These are phyloP conservation scores for Graptemys geographica DNA, from an alignment of 2,797 vertebrate species.

Conservation along the genomic window DNA sequence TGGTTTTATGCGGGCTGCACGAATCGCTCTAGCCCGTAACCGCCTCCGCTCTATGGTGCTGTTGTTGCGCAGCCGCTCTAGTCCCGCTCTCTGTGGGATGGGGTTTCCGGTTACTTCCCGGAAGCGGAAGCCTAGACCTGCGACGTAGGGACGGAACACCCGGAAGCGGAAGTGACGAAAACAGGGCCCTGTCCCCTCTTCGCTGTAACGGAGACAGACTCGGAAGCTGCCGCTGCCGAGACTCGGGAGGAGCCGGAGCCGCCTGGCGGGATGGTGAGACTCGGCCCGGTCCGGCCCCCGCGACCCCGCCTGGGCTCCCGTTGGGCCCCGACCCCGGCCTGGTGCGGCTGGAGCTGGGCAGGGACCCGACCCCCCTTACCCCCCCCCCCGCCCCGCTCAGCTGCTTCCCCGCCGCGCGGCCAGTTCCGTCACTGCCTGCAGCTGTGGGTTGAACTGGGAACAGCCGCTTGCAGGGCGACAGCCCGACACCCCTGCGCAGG, in stretches of 20 bases:
- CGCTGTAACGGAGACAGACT: background rate
- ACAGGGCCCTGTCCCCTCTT: background rate
- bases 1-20: background rate
- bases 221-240: background rate
- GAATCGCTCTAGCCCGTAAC: background rate
- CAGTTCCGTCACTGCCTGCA: no score
- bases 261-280: constrained; percentile 27
- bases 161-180: background rate
- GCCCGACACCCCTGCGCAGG: no score
- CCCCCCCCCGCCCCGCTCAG: no score
- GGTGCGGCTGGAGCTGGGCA: no score
- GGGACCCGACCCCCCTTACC: background rate
- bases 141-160: background rate
- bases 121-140: background rate
- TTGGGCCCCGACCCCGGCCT: no score
- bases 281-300: background rate
- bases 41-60: background rate
- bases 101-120: background rate
- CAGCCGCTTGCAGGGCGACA: no score
- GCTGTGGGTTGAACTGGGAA: no score
- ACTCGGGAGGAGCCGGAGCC: background rate
- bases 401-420: no score
- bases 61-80: background rate
- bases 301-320: background rate
- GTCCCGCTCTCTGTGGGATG: fast-evolving